These are phyloP conservation scores for Paraescarpia echinospica DNA, from an alignment of 1,140 invertebrate species.

Conservation along the genomic window DNA sequence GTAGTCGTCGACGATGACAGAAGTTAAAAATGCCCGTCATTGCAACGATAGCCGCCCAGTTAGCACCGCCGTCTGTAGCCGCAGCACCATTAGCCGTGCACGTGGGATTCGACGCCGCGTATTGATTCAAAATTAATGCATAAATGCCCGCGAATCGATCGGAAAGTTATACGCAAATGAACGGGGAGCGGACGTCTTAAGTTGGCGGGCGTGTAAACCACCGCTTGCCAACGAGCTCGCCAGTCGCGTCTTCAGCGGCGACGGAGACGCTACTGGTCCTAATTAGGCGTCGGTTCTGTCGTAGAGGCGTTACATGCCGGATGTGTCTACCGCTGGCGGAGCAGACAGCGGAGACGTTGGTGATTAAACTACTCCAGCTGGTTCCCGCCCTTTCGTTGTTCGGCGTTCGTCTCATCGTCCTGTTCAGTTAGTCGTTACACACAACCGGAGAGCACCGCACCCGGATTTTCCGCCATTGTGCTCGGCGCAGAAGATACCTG, in stretches of 20 bases:
- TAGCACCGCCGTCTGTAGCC: background rate
- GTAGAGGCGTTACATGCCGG: background rate
- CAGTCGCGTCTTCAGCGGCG: background rate
- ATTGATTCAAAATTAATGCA: slow-evolving; percentile 6
- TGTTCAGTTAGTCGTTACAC: background rate
- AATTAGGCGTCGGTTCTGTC: background rate
- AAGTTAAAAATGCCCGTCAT: background rate
- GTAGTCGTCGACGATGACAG: background rate
- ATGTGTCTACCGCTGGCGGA: background rate
- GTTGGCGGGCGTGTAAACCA: background rate
- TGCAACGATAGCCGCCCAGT: background rate
- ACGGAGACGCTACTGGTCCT: background rate
- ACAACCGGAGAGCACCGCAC: background rate
- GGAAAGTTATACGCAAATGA: background rate
- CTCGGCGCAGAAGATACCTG: background rate
- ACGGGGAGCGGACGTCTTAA: background rate
- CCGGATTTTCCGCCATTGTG: background rate
- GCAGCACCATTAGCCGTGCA: background rate
- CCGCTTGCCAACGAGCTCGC: background rate
- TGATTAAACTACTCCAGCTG: background rate
- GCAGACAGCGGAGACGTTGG: background rate
- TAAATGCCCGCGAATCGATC: slow-evolving; percentile 3
- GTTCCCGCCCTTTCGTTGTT: background rate
- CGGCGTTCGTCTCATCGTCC: background rate
- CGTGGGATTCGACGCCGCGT: background rate